Evolutionary conservation across 2,888 invertebrate genomes (phyloP).

Genomic region (Tipula lateralis): DNA sequence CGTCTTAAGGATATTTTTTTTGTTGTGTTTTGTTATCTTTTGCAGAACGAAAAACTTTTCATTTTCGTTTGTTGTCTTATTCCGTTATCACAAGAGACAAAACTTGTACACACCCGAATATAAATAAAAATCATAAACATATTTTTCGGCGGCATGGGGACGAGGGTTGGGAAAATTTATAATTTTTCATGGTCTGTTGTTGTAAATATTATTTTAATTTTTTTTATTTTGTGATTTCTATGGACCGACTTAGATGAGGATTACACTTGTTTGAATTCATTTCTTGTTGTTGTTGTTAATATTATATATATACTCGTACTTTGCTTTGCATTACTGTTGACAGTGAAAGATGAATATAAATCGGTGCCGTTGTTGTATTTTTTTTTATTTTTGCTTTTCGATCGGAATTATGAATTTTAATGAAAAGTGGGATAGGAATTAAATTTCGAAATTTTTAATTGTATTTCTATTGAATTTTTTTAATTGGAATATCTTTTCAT

Average conservation of each 20-base stretch:
- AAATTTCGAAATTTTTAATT: background rate
- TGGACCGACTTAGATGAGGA: constrained; percentile 32
- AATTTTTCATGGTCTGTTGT: constrained; percentile 25
- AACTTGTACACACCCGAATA: background rate
- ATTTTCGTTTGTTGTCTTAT: background rate
- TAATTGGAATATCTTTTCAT: background rate
- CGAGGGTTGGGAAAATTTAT: background rate
- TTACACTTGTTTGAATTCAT: constrained; percentile 32
- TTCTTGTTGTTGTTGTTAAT: background rate
- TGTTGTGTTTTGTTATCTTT: background rate
- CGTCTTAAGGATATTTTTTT: constrained; percentile 24
- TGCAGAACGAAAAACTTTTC: background rate
- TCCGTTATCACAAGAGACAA: background rate
- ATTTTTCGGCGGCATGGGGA: background rate
- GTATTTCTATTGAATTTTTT: background rate
- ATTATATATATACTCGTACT: no score
- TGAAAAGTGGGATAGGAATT: background rate
- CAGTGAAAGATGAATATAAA: constrained; percentile 19
- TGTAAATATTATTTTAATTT: constrained; percentile 26
- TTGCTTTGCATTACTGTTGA: background rate
- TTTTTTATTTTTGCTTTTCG: background rate
- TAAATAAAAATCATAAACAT: background rate
- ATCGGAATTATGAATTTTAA: background rate
- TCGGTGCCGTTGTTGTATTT: background rate
- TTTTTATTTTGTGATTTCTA: constrained; percentile 31